Evolutionary conservation across 1,140 invertebrate species (phyloP), one percentile per base, ranked within the genome.

Genomic region (Tenebrio molitor): DNA sequence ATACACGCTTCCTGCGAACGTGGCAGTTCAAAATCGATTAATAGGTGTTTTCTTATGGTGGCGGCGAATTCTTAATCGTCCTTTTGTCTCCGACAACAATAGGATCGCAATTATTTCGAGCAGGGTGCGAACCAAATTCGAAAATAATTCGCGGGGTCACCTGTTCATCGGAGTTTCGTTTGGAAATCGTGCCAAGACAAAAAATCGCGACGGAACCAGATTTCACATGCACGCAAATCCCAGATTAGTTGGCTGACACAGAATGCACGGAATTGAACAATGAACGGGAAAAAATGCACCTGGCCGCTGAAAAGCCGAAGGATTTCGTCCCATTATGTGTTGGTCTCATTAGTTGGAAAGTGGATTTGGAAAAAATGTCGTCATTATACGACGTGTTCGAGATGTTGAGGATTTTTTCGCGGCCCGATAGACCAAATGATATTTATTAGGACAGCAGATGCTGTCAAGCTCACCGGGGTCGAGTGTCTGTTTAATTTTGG

Each of bases 131-230:
- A 29, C 21, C 50, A 58, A 58, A 66, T 66, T 66, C 42, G 21
- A 66, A 66, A 66, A 66, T 66, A 66, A 66, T 66, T 66, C 14
- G 10, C 21, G 14, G 42, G 34, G 36, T 66, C 64, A 66, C 64
- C 64, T 66, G 64, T 66, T 41, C 64, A 41, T 12, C 14, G 15
- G 17, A 58, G 15, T 46, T 46, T 5, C 16, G 16, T 46, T 46
- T 15, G 50, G 23, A 29, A 12, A 58, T 58, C 50, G 7, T 50
- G 14, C 50, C 1, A 25, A 29, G 10, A n/a, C 21, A 58, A 58
- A 58, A 58, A 58, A 58, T 58, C 50, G 23, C 50, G 50, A 19
- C 44, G 19, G 23, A 58, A 58, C 50, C 7, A 58, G 23, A 58
- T 58, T 58, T 23, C 36, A 29, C 21, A 21, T n/a, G 19, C 64